A percentile compares a stretch with the other conserved stretches of the same genome.
Evolutionary conservation across 2,888 invertebrate genomes (phyloP).

Genomic region (Lumbricus terrestris): DNA sequence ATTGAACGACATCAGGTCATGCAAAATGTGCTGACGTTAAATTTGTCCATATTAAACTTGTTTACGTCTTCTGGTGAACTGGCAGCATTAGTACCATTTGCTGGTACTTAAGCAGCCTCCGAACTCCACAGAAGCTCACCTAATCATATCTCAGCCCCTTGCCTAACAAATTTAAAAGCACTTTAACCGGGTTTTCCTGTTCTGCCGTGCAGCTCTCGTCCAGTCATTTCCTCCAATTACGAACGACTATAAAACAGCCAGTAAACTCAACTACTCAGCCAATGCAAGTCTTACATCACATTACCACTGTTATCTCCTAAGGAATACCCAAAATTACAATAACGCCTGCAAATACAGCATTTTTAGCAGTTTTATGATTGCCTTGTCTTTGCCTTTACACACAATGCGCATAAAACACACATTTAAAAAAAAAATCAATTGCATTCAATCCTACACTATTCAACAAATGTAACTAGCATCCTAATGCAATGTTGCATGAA

Average conservation of each 20-base stretch:
- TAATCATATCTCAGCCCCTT: background rate
- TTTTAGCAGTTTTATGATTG: conserved; percentile 3
- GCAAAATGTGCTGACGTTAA: background rate
- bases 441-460: background rate
- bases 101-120: background rate
- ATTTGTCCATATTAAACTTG: background rate
- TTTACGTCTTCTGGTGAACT: background rate
- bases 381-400: background rate
- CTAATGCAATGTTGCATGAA: background rate
- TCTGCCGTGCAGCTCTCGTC: background rate
- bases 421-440: background rate
- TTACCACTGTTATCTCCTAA: background rate
- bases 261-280: background rate
- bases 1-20: background rate
- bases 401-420: background rate
- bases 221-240: background rate
- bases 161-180: background rate
- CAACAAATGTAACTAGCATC: background rate
- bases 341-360: background rate
- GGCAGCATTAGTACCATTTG: background rate
- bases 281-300: background rate
- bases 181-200: background rate
- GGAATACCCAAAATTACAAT: background rate
- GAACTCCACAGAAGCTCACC: background rate
- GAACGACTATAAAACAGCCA: background rate